These are phyloP conservation scores for Rhizomys pruinosus DNA, from an alignment of 2,113 vertebrate species.

Conservation along the genomic window DNA sequence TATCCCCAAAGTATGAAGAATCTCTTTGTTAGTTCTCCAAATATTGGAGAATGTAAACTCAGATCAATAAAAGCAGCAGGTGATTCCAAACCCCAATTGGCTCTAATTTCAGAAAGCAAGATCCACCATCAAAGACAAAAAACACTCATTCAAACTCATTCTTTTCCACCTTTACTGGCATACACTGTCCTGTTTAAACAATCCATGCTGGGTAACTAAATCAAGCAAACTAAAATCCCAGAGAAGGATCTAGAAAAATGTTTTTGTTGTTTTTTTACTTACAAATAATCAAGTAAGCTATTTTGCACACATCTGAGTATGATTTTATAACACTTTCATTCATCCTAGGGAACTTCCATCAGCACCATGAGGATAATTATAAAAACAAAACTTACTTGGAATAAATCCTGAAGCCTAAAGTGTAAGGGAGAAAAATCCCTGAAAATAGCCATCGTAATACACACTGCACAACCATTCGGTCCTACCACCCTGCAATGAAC, in stretches of 20 bases:
- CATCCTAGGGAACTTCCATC: constrained; percentile 6
- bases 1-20: too few relatives aligned
- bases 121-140: neutral
- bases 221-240: neutral
- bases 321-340: constrained; percentile 1
- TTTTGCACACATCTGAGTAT: neutral
- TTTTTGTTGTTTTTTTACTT: constrained; percentile 13
- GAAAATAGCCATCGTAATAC: neutral
- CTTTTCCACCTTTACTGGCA: neutral
- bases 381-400: constrained; percentile 63
- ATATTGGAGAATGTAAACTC: neutral
- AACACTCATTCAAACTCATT: neutral
- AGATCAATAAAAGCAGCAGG: neutral
- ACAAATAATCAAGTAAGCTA: constrained; percentile 20
- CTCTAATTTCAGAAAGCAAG: constrained; percentile 22
- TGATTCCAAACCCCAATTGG: neutral
- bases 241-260: neutral
- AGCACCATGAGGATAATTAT: constrained; percentile 41
- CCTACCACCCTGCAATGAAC: constrained; percentile 80
- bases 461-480: neutral
- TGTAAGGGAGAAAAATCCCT: neutral
- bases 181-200: neutral
- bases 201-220: neutral
- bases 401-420: constrained; percentile 38
- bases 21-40: neutral